Percentiles rank a stretch among this genome's conserved stretches.
Conservation (phyloP, 1,140 invertebrate genomes). For the Bombyx mori region ASM3026992v2 NC_085110.1:3907501-3908000, state of each 20-base stretch:
- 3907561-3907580: conserved; percentile 40
- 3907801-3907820: too few species aligned
- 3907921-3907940: too few species aligned
- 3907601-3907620: conserved; percentile 16
- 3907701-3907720: conserved; percentile 36
- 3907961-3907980: too few species aligned
- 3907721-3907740: too few species aligned
- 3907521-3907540: conserved; percentile 67
- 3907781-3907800: neutral
- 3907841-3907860: too few species aligned
- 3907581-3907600: conserved; percentile 11
- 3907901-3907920: too few species aligned
- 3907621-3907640: conserved; percentile 21
- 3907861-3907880: too few species aligned
- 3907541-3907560: conserved; percentile 59
- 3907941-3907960: too few species aligned
- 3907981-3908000: too few species aligned
- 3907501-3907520: conserved; percentile 66
- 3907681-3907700: conserved; percentile 64
- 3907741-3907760: neutral
- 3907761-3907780: neutral
- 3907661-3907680: conserved; percentile 33
- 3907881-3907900: too few species aligned
- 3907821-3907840: too few species aligned
- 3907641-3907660: conserved; percentile 9